Conservation (phyloP, 1,140 invertebrate genomes). For the Ephestia elutella region DNA sequence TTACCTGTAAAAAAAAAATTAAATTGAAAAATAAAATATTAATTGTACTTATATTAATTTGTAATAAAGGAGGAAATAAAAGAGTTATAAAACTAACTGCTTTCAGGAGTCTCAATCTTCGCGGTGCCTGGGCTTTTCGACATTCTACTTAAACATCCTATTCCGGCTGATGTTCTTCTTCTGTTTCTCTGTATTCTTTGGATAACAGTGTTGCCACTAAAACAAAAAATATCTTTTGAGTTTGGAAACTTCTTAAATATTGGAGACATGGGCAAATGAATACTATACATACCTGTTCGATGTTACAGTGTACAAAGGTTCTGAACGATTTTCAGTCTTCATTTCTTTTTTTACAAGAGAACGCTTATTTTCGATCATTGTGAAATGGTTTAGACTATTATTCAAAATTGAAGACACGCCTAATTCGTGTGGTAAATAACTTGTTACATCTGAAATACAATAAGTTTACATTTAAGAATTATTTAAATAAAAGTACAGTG, state of each 20-base stretch:
- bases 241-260: not conserved
- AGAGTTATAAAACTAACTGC: constrained; percentile 25
- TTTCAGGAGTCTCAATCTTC: constrained; percentile 35
- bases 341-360: constrained; percentile 46
- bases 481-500: too few species aligned
- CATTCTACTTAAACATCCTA: constrained; percentile 47
- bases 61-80: not conserved
- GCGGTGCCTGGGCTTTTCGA: constrained; percentile 31
- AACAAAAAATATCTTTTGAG: constrained; percentile 1
- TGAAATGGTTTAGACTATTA: constrained; percentile 33
- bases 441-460: constrained; percentile 35
- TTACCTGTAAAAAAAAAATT: constrained; percentile 20
- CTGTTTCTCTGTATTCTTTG: constrained; percentile 52
- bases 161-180: constrained; percentile 34
- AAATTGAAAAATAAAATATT: not conserved
- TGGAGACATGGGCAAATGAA: not conserved
- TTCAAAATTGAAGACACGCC: constrained; percentile 32
- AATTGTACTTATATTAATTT: not conserved
- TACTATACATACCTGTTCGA: constrained; percentile 43
- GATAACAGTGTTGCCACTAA: constrained; percentile 48
- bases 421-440: constrained; percentile 29
- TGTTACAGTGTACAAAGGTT: constrained; percentile 47
- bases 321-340: constrained; percentile 41
- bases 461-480: not conserved
- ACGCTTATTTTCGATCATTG: constrained; percentile 52